Evolutionary conservation across 2,113 vertebrate species (phyloP), one percentile per base, ranked within the genome.

Genomic region (Neolamprologus caudopunctatus): DNA sequence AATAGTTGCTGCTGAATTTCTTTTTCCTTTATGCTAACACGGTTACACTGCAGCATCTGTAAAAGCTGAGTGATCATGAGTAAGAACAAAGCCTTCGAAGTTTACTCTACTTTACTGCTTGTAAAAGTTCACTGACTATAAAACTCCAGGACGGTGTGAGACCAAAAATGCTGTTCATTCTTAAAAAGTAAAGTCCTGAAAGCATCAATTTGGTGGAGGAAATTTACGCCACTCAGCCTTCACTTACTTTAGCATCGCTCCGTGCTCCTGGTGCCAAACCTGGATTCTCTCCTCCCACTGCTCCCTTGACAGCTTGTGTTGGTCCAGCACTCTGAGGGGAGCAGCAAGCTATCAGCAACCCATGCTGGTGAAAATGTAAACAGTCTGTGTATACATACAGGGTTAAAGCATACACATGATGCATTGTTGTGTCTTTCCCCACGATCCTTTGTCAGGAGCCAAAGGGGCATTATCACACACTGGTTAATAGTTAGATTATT

Each of bases 241-340:
- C 42, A 80, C 90, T 97, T 83, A 99, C 99, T 98, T 99, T 81
- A 98, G 95, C 97, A 99, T 98, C 5, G 96, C 96, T 1, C 96
- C 94, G 95, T 99, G 98, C 80, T 99, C 99, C 9, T 97, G 92
- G 0, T 99, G 99, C 99, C 99, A 99, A 85, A 97, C 96, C 93
- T 98, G 97, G 94, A 99, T 98, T 28, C 98, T 96, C 26, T 99
- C 98, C 85, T 99, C 98, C 98, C 99, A 99, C 92, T 99, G 98
- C 5, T 98, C 97, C 94, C 97, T 97, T 90, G 97, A 97, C 85
- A 99, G 97, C 86, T 98, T 99, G 94, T 99, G 98, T 95, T 99
- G 99, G 57, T 99, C 97, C 96, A 98, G 96, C 40, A 99, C 98
- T 93, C 99, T 99, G 92, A 66, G 19, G 80, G 88, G 33, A 80